Evolutionary conservation across 2,797 vertebrate genomes (phyloP).

Genomic region (Phaenicophaeus curvirostris): DNA sequence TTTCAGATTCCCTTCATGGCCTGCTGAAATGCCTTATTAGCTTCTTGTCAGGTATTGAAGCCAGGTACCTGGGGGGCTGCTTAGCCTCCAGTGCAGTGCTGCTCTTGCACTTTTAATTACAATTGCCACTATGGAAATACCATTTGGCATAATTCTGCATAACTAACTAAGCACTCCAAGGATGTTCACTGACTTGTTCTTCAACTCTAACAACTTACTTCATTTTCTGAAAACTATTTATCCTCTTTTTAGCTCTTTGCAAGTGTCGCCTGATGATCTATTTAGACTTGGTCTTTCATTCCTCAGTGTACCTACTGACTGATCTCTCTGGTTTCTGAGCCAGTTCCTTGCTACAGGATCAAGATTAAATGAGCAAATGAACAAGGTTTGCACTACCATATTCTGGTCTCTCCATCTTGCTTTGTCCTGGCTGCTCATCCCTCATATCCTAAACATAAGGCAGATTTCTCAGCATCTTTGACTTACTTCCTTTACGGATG

Average conservation of each 20-base stretch:
- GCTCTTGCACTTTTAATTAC: background rate
- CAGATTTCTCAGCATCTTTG: conserved; percentile 7
- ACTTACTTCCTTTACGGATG: conserved; percentile 36
- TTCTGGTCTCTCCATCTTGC: background rate
- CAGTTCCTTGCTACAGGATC: background rate
- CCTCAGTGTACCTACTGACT: background rate
- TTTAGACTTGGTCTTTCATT: background rate
- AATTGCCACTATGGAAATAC: background rate
- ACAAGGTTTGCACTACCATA: background rate
- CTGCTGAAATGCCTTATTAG: conserved; percentile 35
- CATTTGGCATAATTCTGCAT: background rate
- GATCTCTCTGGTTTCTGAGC: background rate
- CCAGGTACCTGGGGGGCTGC: background rate
- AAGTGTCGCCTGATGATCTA: background rate
- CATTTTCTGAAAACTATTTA: background rate
- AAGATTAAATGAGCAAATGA: conserved; percentile 7
- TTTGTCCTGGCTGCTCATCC: background rate
- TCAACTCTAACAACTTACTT: background rate
- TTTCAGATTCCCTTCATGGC: background rate
- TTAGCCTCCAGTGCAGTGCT: background rate
- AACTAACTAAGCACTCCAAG: background rate
- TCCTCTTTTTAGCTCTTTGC: background rate
- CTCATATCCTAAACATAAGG: conserved; percentile 22
- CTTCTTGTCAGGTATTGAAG: background rate
- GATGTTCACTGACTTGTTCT: background rate